A percentile compares a stretch with the other conserved stretches of the same genome.
phyloP scores from a whole-genome alignment of 1,140 invertebrate species.

The Apis mellifera region DNA sequence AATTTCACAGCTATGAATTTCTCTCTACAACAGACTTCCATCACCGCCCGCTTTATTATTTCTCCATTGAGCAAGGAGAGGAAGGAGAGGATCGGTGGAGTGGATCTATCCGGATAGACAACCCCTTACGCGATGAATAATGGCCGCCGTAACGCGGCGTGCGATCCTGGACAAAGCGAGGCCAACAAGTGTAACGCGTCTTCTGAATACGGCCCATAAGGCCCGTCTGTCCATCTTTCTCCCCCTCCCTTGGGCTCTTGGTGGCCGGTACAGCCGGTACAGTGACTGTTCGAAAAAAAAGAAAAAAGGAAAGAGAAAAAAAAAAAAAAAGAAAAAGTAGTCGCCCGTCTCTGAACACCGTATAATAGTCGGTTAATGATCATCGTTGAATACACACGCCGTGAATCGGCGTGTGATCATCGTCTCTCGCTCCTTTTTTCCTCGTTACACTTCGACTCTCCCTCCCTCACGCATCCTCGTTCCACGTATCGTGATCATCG shows the following conservation, averaged over 20 bases:
- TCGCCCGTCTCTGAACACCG: constrained; percentile 46
- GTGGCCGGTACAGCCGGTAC: constrained; percentile 14
- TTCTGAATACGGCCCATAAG: constrained; percentile 52
- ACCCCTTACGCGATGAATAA: constrained; percentile 59
- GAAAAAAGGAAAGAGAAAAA: not conserved
- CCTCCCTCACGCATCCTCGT: not conserved
- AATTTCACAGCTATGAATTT: too few species aligned
- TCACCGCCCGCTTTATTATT: not conserved
- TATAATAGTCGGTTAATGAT: constrained; percentile 68
- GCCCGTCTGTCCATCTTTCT: constrained; percentile 20
- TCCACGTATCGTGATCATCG: not conserved
- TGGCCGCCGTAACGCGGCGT: constrained; percentile 45
- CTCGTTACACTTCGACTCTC: not conserved
- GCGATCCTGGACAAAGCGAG: constrained; percentile 59
- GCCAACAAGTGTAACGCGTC: constrained; percentile 64
- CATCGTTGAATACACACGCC: constrained; percentile 61
- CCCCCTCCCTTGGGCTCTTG: not conserved
- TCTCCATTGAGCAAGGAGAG: too few species aligned
- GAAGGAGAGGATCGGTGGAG: constrained; percentile 1
- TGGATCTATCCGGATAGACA: constrained; percentile 53
- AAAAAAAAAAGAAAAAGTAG: not conserved
- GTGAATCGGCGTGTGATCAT: constrained; percentile 62
- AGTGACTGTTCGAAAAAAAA: constrained; percentile 57
- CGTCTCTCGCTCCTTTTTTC: constrained; percentile 28
- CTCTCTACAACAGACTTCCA: not conserved